Evolutionary conservation across 2,113 vertebrate genomes (phyloP).

Genomic region (Apaloderma vittatum): DNA sequence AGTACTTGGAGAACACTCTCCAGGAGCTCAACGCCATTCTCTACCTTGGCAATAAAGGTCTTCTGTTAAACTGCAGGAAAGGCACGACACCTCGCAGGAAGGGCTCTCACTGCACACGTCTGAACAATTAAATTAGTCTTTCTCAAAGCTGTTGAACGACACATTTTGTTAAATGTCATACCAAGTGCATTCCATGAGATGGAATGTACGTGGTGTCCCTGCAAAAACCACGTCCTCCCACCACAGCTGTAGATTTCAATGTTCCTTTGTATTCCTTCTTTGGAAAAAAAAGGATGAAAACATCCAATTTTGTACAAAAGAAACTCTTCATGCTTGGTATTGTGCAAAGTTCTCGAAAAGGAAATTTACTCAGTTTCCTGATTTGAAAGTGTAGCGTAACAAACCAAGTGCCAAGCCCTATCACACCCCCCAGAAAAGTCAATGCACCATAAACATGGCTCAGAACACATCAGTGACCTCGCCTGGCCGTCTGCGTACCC

Average conservation of each 20-base stretch:
- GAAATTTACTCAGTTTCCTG: background rate
- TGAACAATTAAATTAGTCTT: background rate
- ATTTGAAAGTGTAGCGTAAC: background rate
- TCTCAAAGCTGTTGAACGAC: background rate
- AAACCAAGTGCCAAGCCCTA: background rate
- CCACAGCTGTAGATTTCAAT: constrained; percentile 74
- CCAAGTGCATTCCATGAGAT: constrained; percentile 51
- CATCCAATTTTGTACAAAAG: background rate
- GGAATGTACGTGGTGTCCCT: constrained; percentile 63
- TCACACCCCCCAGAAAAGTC: background rate
- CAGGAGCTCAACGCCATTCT: constrained; percentile 53
- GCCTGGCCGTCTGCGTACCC: background rate
- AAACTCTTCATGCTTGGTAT: background rate
- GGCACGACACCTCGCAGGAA: background rate
- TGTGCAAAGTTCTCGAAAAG: background rate
- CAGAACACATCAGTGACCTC: background rate
- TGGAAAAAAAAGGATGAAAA: constrained; percentile 8
- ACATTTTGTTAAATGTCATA: constrained; percentile 38
- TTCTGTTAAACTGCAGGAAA: background rate
- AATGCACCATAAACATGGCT: accelerated
- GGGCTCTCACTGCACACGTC: background rate
- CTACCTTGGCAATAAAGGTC: background rate
- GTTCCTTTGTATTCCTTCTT: constrained; percentile 82
- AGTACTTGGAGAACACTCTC: background rate
- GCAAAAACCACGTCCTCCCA: constrained; percentile 76